Conservation (phyloP, 2,113 vertebrate genomes). For the Lampris incognitus region DNA sequence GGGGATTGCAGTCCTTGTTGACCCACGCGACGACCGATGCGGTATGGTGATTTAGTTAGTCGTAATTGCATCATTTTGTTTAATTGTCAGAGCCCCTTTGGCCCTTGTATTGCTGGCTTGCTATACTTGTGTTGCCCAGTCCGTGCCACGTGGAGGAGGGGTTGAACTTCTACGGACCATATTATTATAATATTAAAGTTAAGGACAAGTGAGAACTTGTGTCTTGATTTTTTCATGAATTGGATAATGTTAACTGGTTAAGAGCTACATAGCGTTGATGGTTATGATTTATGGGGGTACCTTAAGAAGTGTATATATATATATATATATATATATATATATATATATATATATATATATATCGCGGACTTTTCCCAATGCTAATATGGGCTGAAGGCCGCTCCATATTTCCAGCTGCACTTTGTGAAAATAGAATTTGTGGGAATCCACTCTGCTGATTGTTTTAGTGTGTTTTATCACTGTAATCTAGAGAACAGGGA, state of each 20-base stretch:
- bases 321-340: slow-evolving; percentile 2
- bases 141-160: too few relatives aligned
- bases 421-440: slow-evolving; percentile 67
- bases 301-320: background rate
- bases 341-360: slow-evolving; percentile 1
- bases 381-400: slow-evolving; percentile 18
- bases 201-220: too few relatives aligned
- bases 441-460: slow-evolving; percentile 65
- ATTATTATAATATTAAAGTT: too few relatives aligned
- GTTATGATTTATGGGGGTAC: background rate
- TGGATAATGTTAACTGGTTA: slow-evolving; percentile 12
- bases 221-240: background rate
- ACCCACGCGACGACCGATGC: too few relatives aligned
- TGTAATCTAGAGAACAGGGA: slow-evolving; percentile 60
- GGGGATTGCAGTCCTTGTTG: too few relatives aligned
- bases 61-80: too few relatives aligned
- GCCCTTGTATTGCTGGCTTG: too few relatives aligned
- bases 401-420: slow-evolving; percentile 49
- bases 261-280: background rate
- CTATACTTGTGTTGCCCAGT: too few relatives aligned
- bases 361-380: slow-evolving; percentile 18
- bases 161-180: too few relatives aligned
- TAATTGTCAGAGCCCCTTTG: too few relatives aligned
- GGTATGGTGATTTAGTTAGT: too few relatives aligned
- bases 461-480: slow-evolving; percentile 74